These are phyloP conservation scores for Eretmochelys imbricata DNA, from an alignment of 2,113 vertebrate genomes.

Conservation along the genomic window DNA sequence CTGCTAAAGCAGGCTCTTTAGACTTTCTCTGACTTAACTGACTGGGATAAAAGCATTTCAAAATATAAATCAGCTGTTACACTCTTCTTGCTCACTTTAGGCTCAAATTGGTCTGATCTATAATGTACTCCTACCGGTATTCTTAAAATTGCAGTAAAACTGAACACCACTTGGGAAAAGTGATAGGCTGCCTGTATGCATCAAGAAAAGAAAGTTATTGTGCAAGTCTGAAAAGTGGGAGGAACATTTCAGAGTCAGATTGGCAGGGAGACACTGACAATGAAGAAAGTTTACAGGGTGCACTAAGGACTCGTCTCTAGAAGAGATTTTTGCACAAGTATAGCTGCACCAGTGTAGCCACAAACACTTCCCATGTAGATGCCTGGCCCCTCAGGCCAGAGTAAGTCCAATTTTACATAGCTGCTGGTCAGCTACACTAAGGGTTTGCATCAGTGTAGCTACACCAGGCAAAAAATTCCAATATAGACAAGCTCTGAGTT, in stretches of 20 bases:
- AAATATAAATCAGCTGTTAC: not conserved
- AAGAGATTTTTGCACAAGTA: not conserved
- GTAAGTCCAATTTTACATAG: not conserved
- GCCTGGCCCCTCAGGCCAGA: not conserved
- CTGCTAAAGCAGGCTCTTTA: not conserved
- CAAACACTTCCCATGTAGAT: not conserved
- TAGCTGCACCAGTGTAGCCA: not conserved
- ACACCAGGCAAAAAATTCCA: not conserved
- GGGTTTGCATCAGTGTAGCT: not conserved
- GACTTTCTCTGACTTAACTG: not conserved
- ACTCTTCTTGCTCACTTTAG: not conserved
- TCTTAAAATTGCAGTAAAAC: not conserved
- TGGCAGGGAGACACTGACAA: not conserved
- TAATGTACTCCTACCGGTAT: not conserved
- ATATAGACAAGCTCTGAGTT: not conserved
- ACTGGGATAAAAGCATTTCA: not conserved
- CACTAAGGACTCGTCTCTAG: not conserved
- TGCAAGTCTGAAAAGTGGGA: not conserved
- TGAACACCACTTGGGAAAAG: not conserved
- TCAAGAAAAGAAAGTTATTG: not conserved
- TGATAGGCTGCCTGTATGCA: not conserved
- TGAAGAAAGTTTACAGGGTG: not conserved
- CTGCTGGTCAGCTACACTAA: not conserved
- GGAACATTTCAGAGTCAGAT: not conserved
- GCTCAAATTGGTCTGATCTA: not conserved